Evolutionary conservation across 2,888 invertebrate species (phyloP), one percentile per base, ranked within the genome.

Genomic region (Latrodectus hesperus): DNA sequence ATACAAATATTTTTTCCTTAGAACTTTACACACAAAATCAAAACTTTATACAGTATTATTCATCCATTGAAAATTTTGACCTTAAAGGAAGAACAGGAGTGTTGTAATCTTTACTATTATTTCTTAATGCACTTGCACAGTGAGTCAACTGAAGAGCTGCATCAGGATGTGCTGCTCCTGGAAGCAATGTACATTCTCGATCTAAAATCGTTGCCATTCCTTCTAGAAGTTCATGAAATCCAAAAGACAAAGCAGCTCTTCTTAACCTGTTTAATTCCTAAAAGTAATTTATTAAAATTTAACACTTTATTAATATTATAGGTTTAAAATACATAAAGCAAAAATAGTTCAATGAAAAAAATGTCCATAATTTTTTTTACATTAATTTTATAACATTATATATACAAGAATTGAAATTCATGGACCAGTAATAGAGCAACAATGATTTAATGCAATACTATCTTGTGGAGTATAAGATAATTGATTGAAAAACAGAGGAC

Each of bases 91-190:
- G 91, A 76, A 94, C 93, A 85, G 92, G 93, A 78, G 92, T 92
- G 90, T 93, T 93, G 1, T 93, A 91, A 90, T 94, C 94, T 64
- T 93, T 91, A 49, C 93, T 92, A 92, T 96, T 96, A 65, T 96
- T 94, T 74, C 89, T 79, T 9, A 98, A 93, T 89, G 95, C 95
- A 73, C 95, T 95, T 8, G 97, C 96, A 0, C 97, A 97, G 92
- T 98, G 97, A 17, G 96, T 96, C 87, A 98, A 94, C 92, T 98
- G 98, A 85, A 98, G 92, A 0, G 96, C 95, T 91, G 97, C 97
- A 91, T 98, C 98, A 0, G 96, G 96, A 91, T 96, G 96, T 16
- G 96, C 93, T 87, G 94, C 94, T 14, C 95, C 94, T 0, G 97
- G 96, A 80, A 98, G 93, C 82, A 96, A 93, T 0, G 95, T 94